These are phyloP conservation scores for Chroicocephalus ridibundus DNA, from an alignment of 2,113 vertebrate genomes.

Conservation along the genomic window DNA sequence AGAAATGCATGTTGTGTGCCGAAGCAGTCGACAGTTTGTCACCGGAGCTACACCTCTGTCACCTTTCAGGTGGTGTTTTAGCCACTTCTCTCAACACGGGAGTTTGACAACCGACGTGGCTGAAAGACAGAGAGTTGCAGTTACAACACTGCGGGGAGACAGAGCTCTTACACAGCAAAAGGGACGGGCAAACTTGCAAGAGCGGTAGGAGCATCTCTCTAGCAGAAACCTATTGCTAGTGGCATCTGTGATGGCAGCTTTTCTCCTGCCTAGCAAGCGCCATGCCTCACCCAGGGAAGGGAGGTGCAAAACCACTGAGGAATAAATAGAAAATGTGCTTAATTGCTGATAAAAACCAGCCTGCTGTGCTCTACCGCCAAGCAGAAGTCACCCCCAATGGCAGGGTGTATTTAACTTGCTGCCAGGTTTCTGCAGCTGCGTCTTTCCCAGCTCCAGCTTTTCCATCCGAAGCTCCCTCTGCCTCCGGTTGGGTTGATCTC, in stretches of 20 bases:
- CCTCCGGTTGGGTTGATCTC: rapidly evolving
- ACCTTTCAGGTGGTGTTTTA: conserved; percentile 6
- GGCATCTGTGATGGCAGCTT: not conserved
- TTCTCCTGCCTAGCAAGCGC: not conserved
- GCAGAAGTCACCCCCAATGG: not conserved
- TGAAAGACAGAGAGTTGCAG: not conserved
- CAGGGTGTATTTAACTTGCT: not conserved
- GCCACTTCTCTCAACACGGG: not conserved
- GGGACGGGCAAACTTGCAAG: not conserved
- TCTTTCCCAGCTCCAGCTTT: not conserved
- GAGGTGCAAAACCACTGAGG: not conserved
- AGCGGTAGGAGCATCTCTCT: not conserved
- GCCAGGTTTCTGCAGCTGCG: not conserved
- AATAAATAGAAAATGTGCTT: not conserved
- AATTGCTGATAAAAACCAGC: not conserved
- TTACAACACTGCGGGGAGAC: rapidly evolving
- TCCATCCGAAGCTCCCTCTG: not conserved
- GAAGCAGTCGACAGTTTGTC: rapidly evolving
- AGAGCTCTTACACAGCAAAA: not conserved
- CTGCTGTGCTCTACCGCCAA: rapidly evolving
- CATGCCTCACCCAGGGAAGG: rapidly evolving
- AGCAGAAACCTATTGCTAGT: not conserved
- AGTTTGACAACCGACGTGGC: rapidly evolving
- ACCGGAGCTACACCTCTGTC: not conserved
- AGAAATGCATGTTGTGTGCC: not conserved